Evolutionary conservation across 2,888 invertebrate species (phyloP), one percentile per base, ranked within the genome.

Genomic region (Synergus laeviventris): DNA sequence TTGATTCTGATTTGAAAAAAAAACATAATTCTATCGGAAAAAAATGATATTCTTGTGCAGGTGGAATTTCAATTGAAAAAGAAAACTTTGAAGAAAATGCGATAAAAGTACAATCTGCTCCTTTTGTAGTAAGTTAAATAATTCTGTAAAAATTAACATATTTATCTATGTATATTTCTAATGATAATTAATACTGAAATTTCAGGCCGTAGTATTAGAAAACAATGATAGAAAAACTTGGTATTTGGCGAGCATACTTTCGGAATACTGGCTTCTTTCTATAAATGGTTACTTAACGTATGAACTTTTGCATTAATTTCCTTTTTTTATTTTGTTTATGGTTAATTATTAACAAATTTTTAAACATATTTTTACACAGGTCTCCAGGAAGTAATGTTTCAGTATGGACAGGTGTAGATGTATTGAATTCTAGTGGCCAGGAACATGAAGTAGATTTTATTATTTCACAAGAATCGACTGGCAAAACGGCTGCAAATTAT

Each of bases 241-340:
- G 49, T 49, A 49, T 8, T n/a, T 49, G 49, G 49, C 49, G 49
- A 49, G 49, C 8, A 49, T 49, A 49, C 49, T 49, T 49, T 49
- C 49, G 8, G 49, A 49, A 49, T 49, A 49, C 49, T 49, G 49
- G 49, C 49, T 49, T n/a, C n/a, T 49, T 49, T n/a, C 49, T n/a
- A 49, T 49, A 49, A 49, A 49, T 16, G 49, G 49, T 49, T 49
- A 49, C 49, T n/a, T 49, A n/a, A 49, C 49, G 49, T 49, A 49
- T 49, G 49, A 49, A 49, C n/a, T 49, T n/a, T 49, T 8, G 8
- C 0, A 39, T 39, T 39, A 0, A n/a, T 31, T 31, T 5, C 5
- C 4, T 49, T 49, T 49, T n/a, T 49, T 45, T 45, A 7, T 45
- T n/a, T 49, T 2, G 1, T 49, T n/a, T 49, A n/a, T n/a, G 7